These are phyloP conservation scores for Cynopterus brachyotis DNA, from an alignment of 2,113 vertebrate species.

Conservation along the genomic window DNA sequence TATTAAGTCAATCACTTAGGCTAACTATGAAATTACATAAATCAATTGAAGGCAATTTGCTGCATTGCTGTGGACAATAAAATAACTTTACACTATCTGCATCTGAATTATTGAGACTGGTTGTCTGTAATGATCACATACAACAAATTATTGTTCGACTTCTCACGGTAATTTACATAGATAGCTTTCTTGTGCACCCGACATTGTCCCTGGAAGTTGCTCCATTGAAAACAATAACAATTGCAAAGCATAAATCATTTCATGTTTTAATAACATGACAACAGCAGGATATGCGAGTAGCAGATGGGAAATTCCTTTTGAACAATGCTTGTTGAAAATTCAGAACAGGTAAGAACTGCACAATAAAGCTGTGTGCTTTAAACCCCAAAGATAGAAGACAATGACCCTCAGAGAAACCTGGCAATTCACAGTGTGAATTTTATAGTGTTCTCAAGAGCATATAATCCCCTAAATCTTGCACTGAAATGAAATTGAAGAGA, in stretches of 20 bases:
- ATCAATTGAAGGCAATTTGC: constrained; percentile 37
- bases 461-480: neutral
- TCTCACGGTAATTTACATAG: constrained; percentile 14
- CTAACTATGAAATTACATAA: neutral
- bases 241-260: constrained; percentile 53
- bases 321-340: neutral
- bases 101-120: constrained; percentile 54
- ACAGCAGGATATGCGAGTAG: neutral
- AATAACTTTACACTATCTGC: neutral
- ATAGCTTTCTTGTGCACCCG: constrained; percentile 39
- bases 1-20: constrained; percentile 21
- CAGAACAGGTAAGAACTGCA: neutral
- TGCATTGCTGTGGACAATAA: neutral
- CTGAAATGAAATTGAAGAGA: neutral
- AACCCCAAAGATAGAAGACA: neutral
- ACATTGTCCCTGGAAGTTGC: constrained; percentile 52
- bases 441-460: neutral
- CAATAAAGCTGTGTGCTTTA: neutral
- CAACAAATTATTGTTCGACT: neutral
- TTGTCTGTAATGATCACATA: constrained; percentile 34
- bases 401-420: neutral
- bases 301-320: neutral
- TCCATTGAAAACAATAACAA: constrained; percentile 49
- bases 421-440: neutral
- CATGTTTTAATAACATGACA: constrained; percentile 56